These are phyloP conservation scores for Phoxinus dragarum DNA, from an alignment of 2,797 vertebrate genomes.

Conservation along the genomic window DNA sequence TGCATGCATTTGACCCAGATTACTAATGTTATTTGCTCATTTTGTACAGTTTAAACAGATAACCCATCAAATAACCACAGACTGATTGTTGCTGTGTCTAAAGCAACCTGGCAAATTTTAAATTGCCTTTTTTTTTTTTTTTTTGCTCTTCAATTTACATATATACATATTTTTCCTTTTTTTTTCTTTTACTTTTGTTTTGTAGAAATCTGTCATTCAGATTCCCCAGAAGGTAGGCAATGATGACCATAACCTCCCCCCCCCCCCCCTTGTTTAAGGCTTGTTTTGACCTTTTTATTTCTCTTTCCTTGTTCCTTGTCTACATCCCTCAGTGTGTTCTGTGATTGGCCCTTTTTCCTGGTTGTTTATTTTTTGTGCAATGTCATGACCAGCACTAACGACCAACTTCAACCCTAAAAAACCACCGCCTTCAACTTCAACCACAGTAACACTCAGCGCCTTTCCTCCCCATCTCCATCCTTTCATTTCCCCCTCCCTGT, in stretches of 20 bases:
- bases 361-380: conserved; percentile 69
- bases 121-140: conserved; percentile 16
- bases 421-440: conserved; percentile 66
- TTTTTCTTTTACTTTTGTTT: conserved; percentile 77
- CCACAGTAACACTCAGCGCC: conserved; percentile 64
- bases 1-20: conserved; percentile 23
- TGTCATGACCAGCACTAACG: conserved; percentile 75
- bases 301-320: conserved; percentile 70
- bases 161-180: conserved; percentile 30
- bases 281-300: conserved; percentile 75
- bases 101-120: conserved; percentile 9
- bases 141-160: conserved; percentile 54
- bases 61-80: conserved; percentile 9
- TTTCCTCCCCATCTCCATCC: conserved; percentile 52
- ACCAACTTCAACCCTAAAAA: conserved; percentile 66
- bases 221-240: conserved; percentile 97
- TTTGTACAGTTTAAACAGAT: conserved; percentile 11
- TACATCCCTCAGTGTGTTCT: conserved; percentile 47
- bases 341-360: conserved; percentile 52
- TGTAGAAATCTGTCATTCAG: conserved; percentile 99
- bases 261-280: conserved; percentile 70
- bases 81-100: conserved; percentile 28
- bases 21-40: conserved; percentile 39
- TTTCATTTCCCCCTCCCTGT: conserved; percentile 22
- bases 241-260: conserved; percentile 66